Conservation (phyloP, 2,113 vertebrate species). For the Rissa tridactyla region DNA sequence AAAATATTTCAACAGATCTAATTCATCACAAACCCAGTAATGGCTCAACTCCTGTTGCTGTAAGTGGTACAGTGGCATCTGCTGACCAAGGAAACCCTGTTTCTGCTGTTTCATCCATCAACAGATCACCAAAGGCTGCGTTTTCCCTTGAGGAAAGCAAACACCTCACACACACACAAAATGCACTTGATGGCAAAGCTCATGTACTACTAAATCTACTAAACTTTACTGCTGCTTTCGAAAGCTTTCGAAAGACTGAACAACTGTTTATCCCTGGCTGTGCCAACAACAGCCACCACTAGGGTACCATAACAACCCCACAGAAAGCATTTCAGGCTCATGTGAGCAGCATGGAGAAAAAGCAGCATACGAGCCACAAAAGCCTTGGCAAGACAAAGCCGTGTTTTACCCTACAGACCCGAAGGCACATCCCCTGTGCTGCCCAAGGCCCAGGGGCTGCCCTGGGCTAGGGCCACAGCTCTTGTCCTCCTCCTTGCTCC, state of each 20-base stretch:
- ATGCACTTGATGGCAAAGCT: not conserved
- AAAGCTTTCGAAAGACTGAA: not conserved
- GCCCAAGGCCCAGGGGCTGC: not conserved
- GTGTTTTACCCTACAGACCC: rapidly evolving
- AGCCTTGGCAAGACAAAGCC: not conserved
- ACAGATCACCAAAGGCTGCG: not conserved
- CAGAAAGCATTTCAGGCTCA: not conserved
- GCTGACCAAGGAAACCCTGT: not conserved
- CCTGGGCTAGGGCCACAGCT: not conserved
- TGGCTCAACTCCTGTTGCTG: not conserved
- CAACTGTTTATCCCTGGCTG: not conserved
- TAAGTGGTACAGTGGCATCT: not conserved
- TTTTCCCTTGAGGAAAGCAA: not conserved
- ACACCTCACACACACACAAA: not conserved
- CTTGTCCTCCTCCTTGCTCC: rapidly evolving
- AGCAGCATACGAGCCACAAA: rapidly evolving
- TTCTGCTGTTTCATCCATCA: not conserved
- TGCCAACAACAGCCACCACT: not conserved
- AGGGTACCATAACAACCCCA: not conserved
- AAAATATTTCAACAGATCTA: not conserved
- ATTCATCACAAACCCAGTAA: not conserved
- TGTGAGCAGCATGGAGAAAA: rapidly evolving
- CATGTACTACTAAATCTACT: not conserved
- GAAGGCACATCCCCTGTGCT: rapidly evolving
- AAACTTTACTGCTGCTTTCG: rapidly evolving